Base-by-base conservation (phyloP, 2,113 vertebrate species). In the Leptobrachium leishanense region DNA sequence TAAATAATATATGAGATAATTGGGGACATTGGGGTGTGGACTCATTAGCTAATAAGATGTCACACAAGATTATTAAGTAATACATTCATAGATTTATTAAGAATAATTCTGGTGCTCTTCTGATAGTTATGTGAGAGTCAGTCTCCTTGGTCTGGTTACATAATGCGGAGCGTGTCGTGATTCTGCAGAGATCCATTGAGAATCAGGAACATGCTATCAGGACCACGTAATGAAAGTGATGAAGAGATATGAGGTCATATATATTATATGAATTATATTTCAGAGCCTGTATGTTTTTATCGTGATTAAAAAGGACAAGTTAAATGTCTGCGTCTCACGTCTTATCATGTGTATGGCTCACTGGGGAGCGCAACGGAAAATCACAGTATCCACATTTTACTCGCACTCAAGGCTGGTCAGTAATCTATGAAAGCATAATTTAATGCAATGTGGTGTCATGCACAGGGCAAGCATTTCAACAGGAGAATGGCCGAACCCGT, bases 291-390 rank as follows among this genome's bases (percentile, higher is more conserved):
- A n/a, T 46, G 20, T 55, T 43, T 77, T 70, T 20, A 70, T 70
- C 67, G 6, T 69, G 75, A 70, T 77, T 43, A 70, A 46, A 39
- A 7, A 62, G 66, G 66, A 77, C 75, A 62, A 50, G 55, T 39
- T 77, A 41, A 76, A 68, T 66, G 66, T 40, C 6, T 4, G 39
- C 20, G 20, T 53, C 43, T 67, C 50, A 2, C 42, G 41, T 6
- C 41, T 12, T 68, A 43, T 54, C n/a, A 31, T 31, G 53, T 59
- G 8, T 46, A 46, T 46, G 13, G 1, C 55, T 59, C 50, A 8
- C 55, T 43, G 42, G 64, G 75, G 65, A 76, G 43, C 57, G 54
- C 7, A 76, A 65, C 75, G 11, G 53, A 1, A 12, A 5, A 67
- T 53, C n/a, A 75, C 10, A 6, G 10, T n/a, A n/a, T 70, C 66